phyloP scores from a whole-genome alignment of 1,140 invertebrate genomes.

The Brachystomella parvula region DNA sequence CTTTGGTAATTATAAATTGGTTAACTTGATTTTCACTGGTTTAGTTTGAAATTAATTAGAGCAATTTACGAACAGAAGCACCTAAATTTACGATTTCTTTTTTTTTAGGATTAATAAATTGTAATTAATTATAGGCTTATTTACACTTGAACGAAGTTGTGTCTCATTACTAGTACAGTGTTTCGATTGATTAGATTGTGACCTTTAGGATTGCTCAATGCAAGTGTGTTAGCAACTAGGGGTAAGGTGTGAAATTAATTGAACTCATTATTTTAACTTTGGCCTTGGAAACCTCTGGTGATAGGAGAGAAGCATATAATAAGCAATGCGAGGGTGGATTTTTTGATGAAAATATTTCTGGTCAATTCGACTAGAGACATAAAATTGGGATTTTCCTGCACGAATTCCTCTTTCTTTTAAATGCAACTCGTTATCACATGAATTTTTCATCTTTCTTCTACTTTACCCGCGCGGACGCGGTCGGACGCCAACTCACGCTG shows the following conservation, averaged over 20 bases:
- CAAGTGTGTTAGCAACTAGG: not conserved
- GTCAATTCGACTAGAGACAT: not conserved
- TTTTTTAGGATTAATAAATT: not conserved
- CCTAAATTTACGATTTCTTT: not conserved
- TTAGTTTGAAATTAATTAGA: not conserved
- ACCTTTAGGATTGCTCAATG: not conserved
- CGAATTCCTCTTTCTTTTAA: not conserved
- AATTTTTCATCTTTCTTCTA: not conserved
- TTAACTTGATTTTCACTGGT: no score
- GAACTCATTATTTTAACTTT: not conserved
- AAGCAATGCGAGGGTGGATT: not conserved
- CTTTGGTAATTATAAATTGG: no score
- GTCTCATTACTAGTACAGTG: not conserved
- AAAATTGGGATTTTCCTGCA: not conserved
- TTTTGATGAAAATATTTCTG: slow-evolving; percentile 2
- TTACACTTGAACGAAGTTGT: not conserved
- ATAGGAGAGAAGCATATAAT: not conserved
- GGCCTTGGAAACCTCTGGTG: not conserved
- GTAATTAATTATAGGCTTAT: not conserved
- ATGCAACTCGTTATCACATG: not conserved
- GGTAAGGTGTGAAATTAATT: no score
- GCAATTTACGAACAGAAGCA: not conserved
- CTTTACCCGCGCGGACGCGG: no score
- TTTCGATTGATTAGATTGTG: slow-evolving; percentile 6
- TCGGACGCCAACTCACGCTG: no score